phyloP scores from a whole-genome alignment of 2,113 vertebrate genomes.

The Actenoides lindsayi region DNA sequence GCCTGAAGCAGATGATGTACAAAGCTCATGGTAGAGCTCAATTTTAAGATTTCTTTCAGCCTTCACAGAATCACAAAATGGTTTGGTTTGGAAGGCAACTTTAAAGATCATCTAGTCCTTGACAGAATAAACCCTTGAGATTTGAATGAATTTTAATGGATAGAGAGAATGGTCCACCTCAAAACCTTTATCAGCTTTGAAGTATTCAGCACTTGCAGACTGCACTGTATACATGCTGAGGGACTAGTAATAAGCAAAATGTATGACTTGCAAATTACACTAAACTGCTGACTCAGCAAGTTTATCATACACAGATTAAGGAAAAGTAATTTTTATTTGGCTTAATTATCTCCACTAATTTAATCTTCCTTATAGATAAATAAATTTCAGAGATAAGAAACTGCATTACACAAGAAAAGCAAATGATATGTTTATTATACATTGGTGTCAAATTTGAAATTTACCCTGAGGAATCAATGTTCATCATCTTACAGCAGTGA shows the following conservation, averaged over 20 bases:
- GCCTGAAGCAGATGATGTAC: neutral
- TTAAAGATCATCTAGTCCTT: neutral
- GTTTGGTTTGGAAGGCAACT: neutral
- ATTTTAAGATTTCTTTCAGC: neutral
- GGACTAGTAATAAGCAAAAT: neutral
- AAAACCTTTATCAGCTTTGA: neutral
- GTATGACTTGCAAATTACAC: neutral
- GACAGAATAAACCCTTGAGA: neutral
- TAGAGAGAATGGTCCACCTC: neutral
- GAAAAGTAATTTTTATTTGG: neutral
- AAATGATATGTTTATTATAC: neutral
- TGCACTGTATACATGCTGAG: neutral
- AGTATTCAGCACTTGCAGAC: neutral
- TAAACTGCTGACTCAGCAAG: neutral
- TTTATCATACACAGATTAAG: neutral
- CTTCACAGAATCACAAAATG: neutral
- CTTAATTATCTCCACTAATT: conserved; percentile 27
- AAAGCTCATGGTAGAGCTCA: neutral
- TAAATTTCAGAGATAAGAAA: neutral
- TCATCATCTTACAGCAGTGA: neutral
- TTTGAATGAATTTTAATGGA: neutral
- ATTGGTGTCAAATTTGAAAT: neutral
- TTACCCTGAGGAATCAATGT: neutral
- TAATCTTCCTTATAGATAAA: neutral
- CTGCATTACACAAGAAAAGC: neutral